A percentile compares a stretch with the other conserved stretches of the same genome.
Conservation (phyloP, 2,797 vertebrate genomes). For the Chlorospingus semifuscus region DNA sequence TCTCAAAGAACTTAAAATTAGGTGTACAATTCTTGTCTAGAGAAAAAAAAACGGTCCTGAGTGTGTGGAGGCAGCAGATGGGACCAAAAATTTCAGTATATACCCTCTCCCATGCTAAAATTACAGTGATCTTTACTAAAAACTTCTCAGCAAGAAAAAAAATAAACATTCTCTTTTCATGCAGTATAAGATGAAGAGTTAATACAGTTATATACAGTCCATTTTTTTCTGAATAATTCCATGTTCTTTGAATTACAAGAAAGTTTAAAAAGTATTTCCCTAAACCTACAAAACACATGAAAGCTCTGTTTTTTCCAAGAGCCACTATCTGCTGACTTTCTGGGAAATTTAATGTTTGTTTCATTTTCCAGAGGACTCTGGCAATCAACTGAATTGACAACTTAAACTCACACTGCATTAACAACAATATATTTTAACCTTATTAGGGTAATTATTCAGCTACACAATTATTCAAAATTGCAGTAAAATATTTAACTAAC, state of each 20-base stretch:
- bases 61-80: slow-evolving; percentile 36
- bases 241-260: not conserved
- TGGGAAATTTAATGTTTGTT: not conserved
- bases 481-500: not conserved
- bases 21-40: slow-evolving; percentile 17
- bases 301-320: not conserved
- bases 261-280: not conserved
- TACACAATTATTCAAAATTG: not conserved
- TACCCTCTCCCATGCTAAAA: not conserved
- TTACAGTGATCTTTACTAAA: not conserved
- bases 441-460: not conserved
- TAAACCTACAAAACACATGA: not conserved
- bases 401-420: not conserved
- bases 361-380: not conserved
- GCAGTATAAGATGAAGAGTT: not conserved
- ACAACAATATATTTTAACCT: not conserved
- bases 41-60: not conserved
- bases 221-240: not conserved
- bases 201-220: not conserved
- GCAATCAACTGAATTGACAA: not conserved
- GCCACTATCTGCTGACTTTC: not conserved
- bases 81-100: not conserved
- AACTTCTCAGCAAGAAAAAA: not conserved
- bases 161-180: not conserved
- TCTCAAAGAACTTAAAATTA: slow-evolving; percentile 76